Conservation (phyloP, 2,113 vertebrate species). For the Psittacara wagleri region DNA sequence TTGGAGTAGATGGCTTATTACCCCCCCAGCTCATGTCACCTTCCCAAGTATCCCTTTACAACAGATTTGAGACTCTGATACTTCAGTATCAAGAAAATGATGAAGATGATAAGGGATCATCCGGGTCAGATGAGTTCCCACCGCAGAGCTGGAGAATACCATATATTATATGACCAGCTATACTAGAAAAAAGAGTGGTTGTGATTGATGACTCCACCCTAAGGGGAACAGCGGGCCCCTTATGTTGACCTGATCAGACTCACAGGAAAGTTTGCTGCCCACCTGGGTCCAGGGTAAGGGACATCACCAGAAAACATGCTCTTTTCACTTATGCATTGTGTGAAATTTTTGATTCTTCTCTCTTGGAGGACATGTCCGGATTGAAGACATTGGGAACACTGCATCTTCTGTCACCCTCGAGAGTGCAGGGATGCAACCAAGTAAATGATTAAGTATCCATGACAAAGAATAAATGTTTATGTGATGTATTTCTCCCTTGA, state of each 20-base stretch:
- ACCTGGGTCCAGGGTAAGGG: neutral
- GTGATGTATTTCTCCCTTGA: neutral
- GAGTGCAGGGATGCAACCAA: neutral
- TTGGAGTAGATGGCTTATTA: neutral
- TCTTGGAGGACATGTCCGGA: rapidly evolving
- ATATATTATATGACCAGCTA: neutral
- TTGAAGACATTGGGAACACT: rapidly evolving
- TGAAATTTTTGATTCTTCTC: neutral
- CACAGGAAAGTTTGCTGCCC: neutral
- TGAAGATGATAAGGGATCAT: neutral
- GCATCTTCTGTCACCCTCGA: neutral
- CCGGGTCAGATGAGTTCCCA: neutral
- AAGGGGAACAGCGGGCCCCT: neutral
- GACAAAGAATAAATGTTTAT: neutral
- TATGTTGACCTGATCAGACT: neutral
- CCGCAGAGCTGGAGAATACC: neutral
- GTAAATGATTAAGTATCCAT: neutral
- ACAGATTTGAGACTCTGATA: neutral
- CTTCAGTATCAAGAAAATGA: neutral
- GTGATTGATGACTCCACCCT: neutral
- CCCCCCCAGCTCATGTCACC: neutral
- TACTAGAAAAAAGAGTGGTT: neutral
- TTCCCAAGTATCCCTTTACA: neutral
- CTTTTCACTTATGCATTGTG: neutral
- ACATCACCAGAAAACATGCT: neutral